A percentile compares a stretch with the other conserved stretches of the same genome.
Evolutionary conservation across 2,113 vertebrate species (phyloP).

Genomic region (Hippopotamus amphibius): DNA sequence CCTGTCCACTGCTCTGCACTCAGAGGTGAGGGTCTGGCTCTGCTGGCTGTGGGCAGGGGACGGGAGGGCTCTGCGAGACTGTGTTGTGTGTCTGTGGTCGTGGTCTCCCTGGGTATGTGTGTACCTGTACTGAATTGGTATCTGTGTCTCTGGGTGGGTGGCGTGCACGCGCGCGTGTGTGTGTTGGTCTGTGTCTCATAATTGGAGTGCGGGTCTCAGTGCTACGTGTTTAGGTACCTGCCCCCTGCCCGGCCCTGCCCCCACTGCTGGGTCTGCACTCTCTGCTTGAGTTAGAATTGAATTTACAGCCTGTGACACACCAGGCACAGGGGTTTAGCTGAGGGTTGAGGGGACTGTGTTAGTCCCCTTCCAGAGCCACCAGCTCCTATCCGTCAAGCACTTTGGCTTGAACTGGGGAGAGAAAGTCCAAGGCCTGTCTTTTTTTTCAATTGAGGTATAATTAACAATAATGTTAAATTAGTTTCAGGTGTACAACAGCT

Average conservation of each 20-base stretch:
- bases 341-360: not conserved
- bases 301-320: not conserved
- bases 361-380: not conserved
- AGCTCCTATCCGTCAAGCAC: not conserved
- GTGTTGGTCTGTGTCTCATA: not conserved
- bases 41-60: not conserved
- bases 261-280: not conserved
- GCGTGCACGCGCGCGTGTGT: too few relatives aligned
- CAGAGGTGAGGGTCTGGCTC: constrained; percentile 18
- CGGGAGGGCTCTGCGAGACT: not conserved
- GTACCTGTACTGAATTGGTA: not conserved
- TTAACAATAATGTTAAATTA: not conserved
- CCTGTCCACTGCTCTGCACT: not conserved
- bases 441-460: not conserved
- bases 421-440: not conserved
- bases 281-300: not conserved
- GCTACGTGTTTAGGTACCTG: not conserved
- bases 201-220: not conserved
- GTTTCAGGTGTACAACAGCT: not conserved
- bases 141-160: not conserved
- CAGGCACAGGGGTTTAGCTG: not conserved
- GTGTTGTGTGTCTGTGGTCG: not conserved
- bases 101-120: not conserved
- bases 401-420: not conserved
- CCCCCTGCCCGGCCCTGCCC: not conserved